phyloP scores from a whole-genome alignment of 1,140 invertebrate genomes.

The Carcinoscorpius rotundicauda region DNA sequence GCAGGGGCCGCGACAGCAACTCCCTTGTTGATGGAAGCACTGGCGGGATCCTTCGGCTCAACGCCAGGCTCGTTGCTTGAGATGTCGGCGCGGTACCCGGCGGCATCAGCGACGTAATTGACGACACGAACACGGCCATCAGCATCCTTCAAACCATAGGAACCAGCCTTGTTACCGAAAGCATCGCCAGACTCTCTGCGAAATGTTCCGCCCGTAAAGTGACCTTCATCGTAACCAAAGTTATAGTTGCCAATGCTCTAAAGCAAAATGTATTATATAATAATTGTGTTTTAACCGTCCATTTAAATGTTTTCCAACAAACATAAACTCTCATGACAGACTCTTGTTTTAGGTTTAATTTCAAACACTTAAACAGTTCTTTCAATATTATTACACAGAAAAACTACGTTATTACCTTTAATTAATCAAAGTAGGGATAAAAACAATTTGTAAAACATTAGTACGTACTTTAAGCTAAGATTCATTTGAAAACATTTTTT shows the following conservation, averaged over 20 bases:
- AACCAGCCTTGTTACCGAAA: slow-evolving; percentile 23
- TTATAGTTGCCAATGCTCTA: slow-evolving; percentile 23
- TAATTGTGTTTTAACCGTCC: too few species aligned
- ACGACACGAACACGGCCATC: slow-evolving; percentile 27
- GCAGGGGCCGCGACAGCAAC: not conserved
- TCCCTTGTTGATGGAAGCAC: slow-evolving; percentile 25
- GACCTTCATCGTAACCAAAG: slow-evolving; percentile 27
- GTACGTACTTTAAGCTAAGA: too few species aligned
- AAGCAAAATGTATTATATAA: not conserved
- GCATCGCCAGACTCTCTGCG: slow-evolving; percentile 24
- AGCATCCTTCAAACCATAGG: slow-evolving; percentile 26
- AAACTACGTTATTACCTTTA: too few species aligned
- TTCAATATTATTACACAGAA: too few species aligned
- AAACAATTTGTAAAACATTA: too few species aligned
- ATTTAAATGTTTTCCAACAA: too few species aligned
- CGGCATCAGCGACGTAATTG: slow-evolving; percentile 26
- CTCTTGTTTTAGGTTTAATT: too few species aligned
- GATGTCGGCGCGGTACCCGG: slow-evolving; percentile 22
- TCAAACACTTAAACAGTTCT: too few species aligned
- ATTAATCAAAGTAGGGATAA: too few species aligned
- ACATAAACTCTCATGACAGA: too few species aligned
- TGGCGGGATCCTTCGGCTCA: slow-evolving; percentile 23
- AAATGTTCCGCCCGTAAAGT: slow-evolving; percentile 26
- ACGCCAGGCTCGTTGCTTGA: slow-evolving; percentile 27
- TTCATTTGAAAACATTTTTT: too few species aligned